Conservation (phyloP, 1,140 invertebrate species). For the Pseudomyrmex flavicornis region DNA sequence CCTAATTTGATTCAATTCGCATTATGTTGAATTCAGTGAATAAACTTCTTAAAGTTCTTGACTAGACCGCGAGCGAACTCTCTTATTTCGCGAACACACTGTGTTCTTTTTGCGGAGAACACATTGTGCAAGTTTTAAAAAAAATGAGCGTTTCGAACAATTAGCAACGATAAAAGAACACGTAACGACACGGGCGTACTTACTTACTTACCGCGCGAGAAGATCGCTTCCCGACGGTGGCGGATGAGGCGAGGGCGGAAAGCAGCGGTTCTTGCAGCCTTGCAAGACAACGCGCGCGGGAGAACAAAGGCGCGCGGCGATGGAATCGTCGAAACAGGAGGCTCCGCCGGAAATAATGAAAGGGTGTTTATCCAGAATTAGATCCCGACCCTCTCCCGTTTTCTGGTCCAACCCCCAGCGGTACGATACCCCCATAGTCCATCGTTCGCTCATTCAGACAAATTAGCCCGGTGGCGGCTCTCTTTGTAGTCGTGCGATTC, state of each 20-base stretch:
- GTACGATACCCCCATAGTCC: conserved; percentile 77
- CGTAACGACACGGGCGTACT: conserved; percentile 17
- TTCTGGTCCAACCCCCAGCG: conserved; percentile 68
- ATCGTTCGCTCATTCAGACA: conserved; percentile 84
- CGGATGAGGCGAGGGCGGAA: conserved; percentile 20
- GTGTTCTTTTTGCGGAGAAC: too few species aligned
- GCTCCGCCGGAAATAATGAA: conserved; percentile 81
- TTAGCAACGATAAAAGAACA: conserved; percentile 51
- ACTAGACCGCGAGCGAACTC: too few species aligned
- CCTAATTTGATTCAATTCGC: too few species aligned
- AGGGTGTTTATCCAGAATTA: conserved; percentile 84
- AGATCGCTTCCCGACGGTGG: conserved; percentile 45
- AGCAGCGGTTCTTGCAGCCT: conserved; percentile 1
- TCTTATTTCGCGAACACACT: too few species aligned
- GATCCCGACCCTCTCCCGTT: conserved; percentile 65
- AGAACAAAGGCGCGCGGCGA: conserved; percentile 63
- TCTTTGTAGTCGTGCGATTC: conserved; percentile 83
- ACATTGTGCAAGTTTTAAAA: too few species aligned
- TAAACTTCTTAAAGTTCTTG: too few species aligned
- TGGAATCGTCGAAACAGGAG: conserved; percentile 20
- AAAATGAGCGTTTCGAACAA: conserved; percentile 30
- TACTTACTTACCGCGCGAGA: not conserved
- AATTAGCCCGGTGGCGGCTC: conserved; percentile 83
- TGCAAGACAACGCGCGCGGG: conserved; percentile 60
- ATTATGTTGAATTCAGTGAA: too few species aligned